phyloP scores from a whole-genome alignment of 2,888 invertebrate species.

The Schizotus pectinicornis region DNA sequence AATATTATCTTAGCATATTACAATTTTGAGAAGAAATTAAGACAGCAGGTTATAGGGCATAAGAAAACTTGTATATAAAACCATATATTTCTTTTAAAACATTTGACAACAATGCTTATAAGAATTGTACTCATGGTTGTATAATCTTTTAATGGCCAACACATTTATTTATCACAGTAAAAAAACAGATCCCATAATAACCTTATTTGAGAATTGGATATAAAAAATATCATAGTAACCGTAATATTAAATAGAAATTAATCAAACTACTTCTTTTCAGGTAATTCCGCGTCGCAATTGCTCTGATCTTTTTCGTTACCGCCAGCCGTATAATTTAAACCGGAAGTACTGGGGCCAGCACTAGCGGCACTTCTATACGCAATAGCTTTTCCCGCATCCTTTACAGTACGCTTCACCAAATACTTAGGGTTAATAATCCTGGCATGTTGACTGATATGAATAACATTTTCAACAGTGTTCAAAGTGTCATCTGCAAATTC shows the following conservation, averaged over 20 bases:
- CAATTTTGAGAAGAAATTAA: too few species aligned
- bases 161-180: too few species aligned
- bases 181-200: background rate
- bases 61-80: too few species aligned
- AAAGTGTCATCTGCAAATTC: conserved; percentile 70
- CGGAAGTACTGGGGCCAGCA: conserved; percentile 15
- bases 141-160: too few species aligned
- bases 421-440: conserved; percentile 72
- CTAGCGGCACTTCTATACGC: background rate
- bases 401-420: conserved; percentile 67
- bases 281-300: background rate
- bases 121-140: too few species aligned
- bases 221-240: background rate
- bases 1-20: too few species aligned
- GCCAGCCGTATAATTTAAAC: background rate
- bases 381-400: conserved; percentile 65
- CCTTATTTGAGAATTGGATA: background rate
- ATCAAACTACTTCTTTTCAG: background rate
- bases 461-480: conserved; percentile 73
- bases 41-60: too few species aligned
- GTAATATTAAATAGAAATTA: background rate
- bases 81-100: too few species aligned
- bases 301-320: background rate
- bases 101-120: too few species aligned
- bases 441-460: conserved; percentile 68